These are phyloP conservation scores for Pogonocichla stellata DNA, from an alignment of 2,113 vertebrate species.

Conservation along the genomic window DNA sequence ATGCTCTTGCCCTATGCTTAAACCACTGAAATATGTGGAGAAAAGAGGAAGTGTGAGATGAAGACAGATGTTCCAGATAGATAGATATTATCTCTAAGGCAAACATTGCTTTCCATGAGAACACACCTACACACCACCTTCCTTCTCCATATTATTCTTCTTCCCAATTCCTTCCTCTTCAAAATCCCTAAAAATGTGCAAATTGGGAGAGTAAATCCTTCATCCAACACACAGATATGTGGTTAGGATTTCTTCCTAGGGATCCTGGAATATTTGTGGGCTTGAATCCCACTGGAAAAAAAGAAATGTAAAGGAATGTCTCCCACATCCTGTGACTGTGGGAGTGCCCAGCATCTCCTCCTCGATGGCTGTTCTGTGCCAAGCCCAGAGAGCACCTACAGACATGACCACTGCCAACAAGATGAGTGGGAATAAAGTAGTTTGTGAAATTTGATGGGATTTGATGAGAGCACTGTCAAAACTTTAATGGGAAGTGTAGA, in stretches of 20 bases:
- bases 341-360: not conserved
- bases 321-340: constrained; percentile 61
- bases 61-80: not conserved
- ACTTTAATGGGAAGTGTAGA: not conserved
- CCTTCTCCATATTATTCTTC: not conserved
- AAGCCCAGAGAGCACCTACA: not conserved
- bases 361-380: not conserved
- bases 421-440: not conserved
- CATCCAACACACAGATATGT: not conserved
- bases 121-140: not conserved
- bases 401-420: not conserved
- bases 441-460: not conserved
- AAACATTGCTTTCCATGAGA: not conserved
- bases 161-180: not conserved
- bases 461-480: not conserved
- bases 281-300: constrained; percentile 15
- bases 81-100: not conserved
- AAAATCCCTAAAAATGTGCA: not conserved
- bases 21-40: constrained; percentile 36
- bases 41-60: constrained; percentile 5
- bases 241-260: constrained; percentile 35
- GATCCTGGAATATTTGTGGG: constrained; percentile 44
- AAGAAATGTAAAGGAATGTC: constrained; percentile 29
- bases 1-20: constrained; percentile 14
- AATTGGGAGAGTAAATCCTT: not conserved